Evolutionary conservation across 1,140 invertebrate genomes (phyloP), one percentile per base, ranked within the genome.

Genomic region (Drosophila lacteicornis): DNA sequence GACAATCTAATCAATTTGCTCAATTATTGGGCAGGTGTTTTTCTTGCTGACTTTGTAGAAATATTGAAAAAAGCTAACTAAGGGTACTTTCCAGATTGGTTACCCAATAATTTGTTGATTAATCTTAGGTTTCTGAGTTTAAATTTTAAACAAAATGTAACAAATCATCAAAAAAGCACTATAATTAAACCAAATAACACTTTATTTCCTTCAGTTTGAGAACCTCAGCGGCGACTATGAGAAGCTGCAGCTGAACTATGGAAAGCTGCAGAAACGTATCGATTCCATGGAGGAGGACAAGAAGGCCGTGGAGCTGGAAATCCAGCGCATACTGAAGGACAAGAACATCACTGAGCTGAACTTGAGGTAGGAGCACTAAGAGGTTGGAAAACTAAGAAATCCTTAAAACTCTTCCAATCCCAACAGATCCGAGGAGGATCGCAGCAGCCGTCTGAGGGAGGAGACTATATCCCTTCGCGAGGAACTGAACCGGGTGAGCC

Each of bases 231-330:
- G 91, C 1, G 96, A 97, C 82, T 96, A 95, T 74, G 96, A 97
- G 70, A 96, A 96, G 83, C 88, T 97, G 9, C 95, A 96, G 86
- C 96, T 97, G 83, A 92, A 94, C 19, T 96, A 96, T 91, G 93
- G 91, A 46, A 96, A 96, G 51, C 92, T 97, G 8, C 96, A 97
- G 91, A 97, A 97, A 88, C 93, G 95, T 43, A 94, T 95, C 56
- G 96, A 97, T 57, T 93, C 93, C 49, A 82, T 96, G 22, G 96
- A 97, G 85, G 95, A 95, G 83, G 96, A 97, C 77, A 97, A 97
- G 92, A 92, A 95, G 42, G 95, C 95, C 56, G 93, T 97, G 15
- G 96, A 96, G 85, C 93, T 93, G 45, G 96, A 97, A 92, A 93
- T 97, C 12, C 95, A 96, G 63, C 93, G 95, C 66, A 80, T 96